Evolutionary conservation across 2,797 vertebrate genomes (phyloP).

Genomic region (Tokudaia muenninki): DNA sequence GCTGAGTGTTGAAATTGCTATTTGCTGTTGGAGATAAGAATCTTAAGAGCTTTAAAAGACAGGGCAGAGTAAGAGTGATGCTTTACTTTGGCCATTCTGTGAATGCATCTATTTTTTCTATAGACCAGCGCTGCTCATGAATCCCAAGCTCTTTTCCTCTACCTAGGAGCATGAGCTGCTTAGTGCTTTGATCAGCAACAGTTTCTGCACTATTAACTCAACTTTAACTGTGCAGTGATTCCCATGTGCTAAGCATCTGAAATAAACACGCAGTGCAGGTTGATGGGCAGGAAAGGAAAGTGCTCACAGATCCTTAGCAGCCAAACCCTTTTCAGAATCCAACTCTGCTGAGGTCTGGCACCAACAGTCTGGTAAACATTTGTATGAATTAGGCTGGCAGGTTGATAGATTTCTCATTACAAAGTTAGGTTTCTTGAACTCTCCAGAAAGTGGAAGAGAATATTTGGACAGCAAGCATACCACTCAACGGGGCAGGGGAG

Average conservation of each 20-base stretch:
- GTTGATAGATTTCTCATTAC: conserved; percentile 66
- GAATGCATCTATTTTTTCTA: conserved; percentile 58
- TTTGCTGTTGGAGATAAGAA: conserved; percentile 51
- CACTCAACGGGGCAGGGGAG: conserved; percentile 41
- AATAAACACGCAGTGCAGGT: conserved; percentile 64
- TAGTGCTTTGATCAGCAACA: conserved; percentile 63
- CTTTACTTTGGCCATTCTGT: conserved; percentile 46
- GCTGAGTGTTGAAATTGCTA: conserved; percentile 50
- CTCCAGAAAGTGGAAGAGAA: conserved; percentile 62
- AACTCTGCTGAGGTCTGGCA: conserved; percentile 51
- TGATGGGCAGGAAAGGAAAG: conserved; percentile 62
- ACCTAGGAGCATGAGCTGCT: conserved; percentile 40
- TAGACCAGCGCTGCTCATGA: conserved; percentile 40
- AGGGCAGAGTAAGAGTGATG: conserved; percentile 17
- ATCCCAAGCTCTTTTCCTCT: conserved; percentile 43
- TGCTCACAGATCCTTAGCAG: conserved; percentile 39
- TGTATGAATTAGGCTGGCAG: conserved; percentile 65
- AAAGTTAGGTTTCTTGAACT: conserved; percentile 68
- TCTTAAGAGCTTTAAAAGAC: conserved; percentile 60
- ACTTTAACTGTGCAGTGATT: conserved; percentile 32
- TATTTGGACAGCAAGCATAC: conserved; percentile 49
- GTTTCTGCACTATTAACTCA: conserved; percentile 51
- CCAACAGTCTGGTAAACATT: conserved; percentile 56
- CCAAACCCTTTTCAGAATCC: conserved; percentile 60
- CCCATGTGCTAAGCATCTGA: conserved; percentile 71